Evolutionary conservation across 2,888 invertebrate genomes (phyloP).

Genomic region (Papilio elwesi): DNA sequence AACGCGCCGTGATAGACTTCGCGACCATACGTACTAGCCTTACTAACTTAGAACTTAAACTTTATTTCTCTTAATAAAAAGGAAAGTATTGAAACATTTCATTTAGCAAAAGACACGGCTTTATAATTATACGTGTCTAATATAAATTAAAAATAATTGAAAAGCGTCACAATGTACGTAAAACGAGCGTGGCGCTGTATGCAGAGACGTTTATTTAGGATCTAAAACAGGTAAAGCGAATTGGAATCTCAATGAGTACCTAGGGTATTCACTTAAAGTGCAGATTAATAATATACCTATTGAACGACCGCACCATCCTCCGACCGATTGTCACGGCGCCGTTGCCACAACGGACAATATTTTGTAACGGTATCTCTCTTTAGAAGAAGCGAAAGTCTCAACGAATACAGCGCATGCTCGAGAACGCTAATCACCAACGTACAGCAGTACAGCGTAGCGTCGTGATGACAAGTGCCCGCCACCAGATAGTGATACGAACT

Average conservation of each 20-base stretch:
- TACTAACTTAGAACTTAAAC: background rate
- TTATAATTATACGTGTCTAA: conserved; percentile 28
- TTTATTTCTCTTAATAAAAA: conserved; percentile 7
- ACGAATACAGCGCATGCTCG: conserved; percentile 83
- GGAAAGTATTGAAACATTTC: background rate
- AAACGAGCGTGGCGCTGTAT: conserved; percentile 59
- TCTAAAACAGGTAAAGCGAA: conserved; percentile 38
- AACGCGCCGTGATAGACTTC: conserved; percentile 25
- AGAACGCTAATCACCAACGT: conserved; percentile 73
- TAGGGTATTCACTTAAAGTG: conserved; percentile 37
- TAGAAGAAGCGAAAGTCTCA: conserved; percentile 80
- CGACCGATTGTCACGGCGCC: conserved; percentile 71
- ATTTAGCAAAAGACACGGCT: conserved; percentile 13
- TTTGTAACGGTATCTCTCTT: conserved; percentile 53
- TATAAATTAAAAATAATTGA: conserved; percentile 40
- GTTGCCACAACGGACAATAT: conserved; percentile 58
- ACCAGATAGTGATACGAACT: background rate
- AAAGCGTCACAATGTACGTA: conserved; percentile 52
- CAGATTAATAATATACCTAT: conserved; percentile 52
- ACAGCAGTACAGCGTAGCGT: conserved; percentile 31
- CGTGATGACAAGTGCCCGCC: conserved; percentile 16
- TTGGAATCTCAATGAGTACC: conserved; percentile 30
- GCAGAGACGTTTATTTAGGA: conserved; percentile 50
- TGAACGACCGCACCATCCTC: conserved; percentile 80
- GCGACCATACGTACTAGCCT: conserved; percentile 17